These are phyloP conservation scores for Apotomis capreana DNA, from an alignment of 2,888 invertebrate species.

Conservation along the genomic window DNA sequence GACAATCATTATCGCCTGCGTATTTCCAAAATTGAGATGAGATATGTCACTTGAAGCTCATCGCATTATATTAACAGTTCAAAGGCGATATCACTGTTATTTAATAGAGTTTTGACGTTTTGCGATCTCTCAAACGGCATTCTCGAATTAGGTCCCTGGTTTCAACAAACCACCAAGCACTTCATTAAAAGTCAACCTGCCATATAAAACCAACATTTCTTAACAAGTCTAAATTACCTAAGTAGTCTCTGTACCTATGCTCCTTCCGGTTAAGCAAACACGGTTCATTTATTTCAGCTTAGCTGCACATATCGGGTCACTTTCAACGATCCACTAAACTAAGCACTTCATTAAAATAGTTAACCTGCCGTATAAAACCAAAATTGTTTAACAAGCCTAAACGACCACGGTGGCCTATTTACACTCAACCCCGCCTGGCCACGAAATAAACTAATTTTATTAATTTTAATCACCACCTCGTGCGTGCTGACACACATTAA, in stretches of 20 bases:
- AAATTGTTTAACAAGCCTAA: constrained; percentile 39
- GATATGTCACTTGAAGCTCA: too few relatives aligned
- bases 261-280: too few relatives aligned
- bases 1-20: too few relatives aligned
- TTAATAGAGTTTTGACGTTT: too few relatives aligned
- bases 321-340: constrained; percentile 5
- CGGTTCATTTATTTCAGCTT: too few relatives aligned
- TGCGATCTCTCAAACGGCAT: too few relatives aligned
- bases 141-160: too few relatives aligned
- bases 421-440: constrained; percentile 50
- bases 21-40: too few relatives aligned
- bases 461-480: constrained; percentile 78
- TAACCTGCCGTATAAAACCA: constrained; percentile 28
- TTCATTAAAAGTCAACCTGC: constrained; percentile 29
- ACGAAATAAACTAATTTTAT: constrained; percentile 71
- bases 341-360: constrained; percentile 33
- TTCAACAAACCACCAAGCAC: constrained; percentile 5
- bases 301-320: neutral
- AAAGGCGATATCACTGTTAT: too few relatives aligned
- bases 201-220: constrained; percentile 33
- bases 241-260: constrained; percentile 52
- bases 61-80: too few relatives aligned
- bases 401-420: constrained; percentile 51
- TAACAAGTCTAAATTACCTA: constrained; percentile 39
- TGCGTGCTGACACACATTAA: constrained; percentile 79